Evolutionary conservation across 2,888 invertebrate species (phyloP), one percentile per base, ranked within the genome.

Genomic region (Agrochola lota): DNA sequence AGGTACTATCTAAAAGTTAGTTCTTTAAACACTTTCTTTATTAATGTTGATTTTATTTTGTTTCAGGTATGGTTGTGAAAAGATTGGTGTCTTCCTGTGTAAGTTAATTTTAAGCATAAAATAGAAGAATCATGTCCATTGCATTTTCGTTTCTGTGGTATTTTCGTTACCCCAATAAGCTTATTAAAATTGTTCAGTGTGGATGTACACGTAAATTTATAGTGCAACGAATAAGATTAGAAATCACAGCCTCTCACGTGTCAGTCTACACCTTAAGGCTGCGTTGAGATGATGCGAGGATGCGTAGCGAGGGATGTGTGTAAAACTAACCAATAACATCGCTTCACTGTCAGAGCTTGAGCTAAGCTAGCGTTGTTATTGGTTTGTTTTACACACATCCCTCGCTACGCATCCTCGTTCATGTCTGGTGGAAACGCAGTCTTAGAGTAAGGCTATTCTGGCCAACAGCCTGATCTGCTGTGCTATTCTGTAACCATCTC

Each of bases 21-120:
- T 46, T 20, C 35, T 15, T 35, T 35, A 35, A 35, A 35, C 35
- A 35, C 35, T 35, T 35, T 35, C 3, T 4, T 35, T 35, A 35
- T 6, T 69, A 17, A 67, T 20, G 8, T 57, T 17, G 2, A 4
- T 71, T 52, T 71, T 68, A 17, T 52, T 71, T 78, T 74, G 68
- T 84, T 84, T 26, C 86, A 84, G 86, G 83, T 84, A 84, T 55
- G 83, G 1, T 59, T 26, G 2, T 63, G n/a, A 9, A 15, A 35
- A 3, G 12, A 35, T 26, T 57, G 11, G 15, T n/a, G 17, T 15
- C 7, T 64, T 49, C 5, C 2, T 30, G 4, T 23, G 78, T 77
- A 67, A 77, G 77, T 78, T 59, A 46, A 30, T 17, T 49, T 11
- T 35, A 26, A 11, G 7, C 43, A 30, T 5, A n/a, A 26, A 57